phyloP scores from a whole-genome alignment of 1,140 invertebrate genomes.

The Camponotus floridanus region DNA sequence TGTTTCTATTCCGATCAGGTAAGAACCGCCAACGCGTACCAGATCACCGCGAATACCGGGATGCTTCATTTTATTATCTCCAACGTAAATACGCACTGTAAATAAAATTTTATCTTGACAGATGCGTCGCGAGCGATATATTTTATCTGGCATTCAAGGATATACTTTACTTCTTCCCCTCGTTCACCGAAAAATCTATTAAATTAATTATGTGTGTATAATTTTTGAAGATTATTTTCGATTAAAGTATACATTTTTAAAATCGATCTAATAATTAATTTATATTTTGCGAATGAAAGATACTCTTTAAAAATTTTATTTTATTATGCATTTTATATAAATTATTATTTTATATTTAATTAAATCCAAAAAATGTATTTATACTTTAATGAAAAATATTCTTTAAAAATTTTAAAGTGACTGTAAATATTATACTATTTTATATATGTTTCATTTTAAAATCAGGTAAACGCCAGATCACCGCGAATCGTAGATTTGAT shows the following conservation, averaged over 20 bases:
- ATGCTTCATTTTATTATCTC: slow-evolving; percentile 43
- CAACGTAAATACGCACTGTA: slow-evolving; percentile 41
- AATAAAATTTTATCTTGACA: slow-evolving; percentile 41
- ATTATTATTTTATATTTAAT: not conserved
- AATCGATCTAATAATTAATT: too few species aligned
- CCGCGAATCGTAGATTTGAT: not conserved
- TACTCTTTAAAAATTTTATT: too few species aligned
- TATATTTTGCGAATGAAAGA: too few species aligned
- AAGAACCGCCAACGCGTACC: slow-evolving; percentile 8
- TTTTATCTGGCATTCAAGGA: slow-evolving; percentile 44
- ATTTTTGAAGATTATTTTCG: too few species aligned
- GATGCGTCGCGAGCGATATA: slow-evolving; percentile 10
- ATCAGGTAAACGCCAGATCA: too few species aligned
- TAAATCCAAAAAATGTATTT: too few species aligned
- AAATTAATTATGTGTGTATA: too few species aligned
- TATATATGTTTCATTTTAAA: not conserved
- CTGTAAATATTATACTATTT: not conserved
- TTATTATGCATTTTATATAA: too few species aligned
- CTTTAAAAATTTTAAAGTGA: not conserved
- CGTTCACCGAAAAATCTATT: too few species aligned
- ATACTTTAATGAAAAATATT: not conserved
- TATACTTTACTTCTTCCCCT: too few species aligned
- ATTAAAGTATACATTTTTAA: too few species aligned
- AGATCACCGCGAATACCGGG: not conserved
- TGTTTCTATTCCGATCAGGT: slow-evolving; percentile 41